phyloP scores from a whole-genome alignment of 2,888 invertebrate species.

The Capitulum mitella region DNA sequence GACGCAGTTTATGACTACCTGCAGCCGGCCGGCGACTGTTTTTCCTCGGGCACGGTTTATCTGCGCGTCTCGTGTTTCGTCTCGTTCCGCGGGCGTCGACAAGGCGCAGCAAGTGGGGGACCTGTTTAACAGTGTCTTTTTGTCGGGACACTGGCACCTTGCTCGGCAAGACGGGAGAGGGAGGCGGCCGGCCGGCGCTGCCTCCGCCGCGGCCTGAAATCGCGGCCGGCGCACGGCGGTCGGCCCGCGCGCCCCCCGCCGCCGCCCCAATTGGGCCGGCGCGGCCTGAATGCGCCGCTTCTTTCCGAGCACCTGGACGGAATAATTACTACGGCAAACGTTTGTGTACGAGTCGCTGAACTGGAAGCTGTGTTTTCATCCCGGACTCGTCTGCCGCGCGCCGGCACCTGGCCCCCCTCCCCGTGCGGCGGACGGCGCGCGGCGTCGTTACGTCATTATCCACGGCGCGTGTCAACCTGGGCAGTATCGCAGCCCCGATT shows the following conservation, averaged over 20 bases:
- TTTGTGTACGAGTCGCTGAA: conserved; percentile 21
- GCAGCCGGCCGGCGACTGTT: background rate
- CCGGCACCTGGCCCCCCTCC: background rate
- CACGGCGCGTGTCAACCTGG: conserved; percentile 23
- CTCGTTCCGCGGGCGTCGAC: background rate
- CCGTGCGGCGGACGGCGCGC: background rate
- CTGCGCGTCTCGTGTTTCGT: background rate
- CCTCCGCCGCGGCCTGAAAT: background rate
- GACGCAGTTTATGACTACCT: background rate
- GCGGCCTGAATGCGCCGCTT: background rate
- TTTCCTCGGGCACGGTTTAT: background rate
- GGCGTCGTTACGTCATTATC: conserved; percentile 19
- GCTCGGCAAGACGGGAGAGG: background rate
- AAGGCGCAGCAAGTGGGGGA: background rate
- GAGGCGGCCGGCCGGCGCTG: background rate
- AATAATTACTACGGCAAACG: conserved; percentile 20
- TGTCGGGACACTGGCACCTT: background rate
- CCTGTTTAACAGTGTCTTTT: background rate
- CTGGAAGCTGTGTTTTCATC: conserved; percentile 23
- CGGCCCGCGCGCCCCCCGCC: background rate
- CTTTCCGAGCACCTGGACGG: conserved; percentile 20
- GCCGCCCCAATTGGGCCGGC: background rate
- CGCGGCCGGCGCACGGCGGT: background rate
- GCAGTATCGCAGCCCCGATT: background rate
- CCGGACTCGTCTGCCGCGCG: conserved; percentile 1